Evolutionary conservation across 2,888 invertebrate species (phyloP), one percentile per base, ranked within the genome.

Genomic region (Eupeodes latifasciatus): DNA sequence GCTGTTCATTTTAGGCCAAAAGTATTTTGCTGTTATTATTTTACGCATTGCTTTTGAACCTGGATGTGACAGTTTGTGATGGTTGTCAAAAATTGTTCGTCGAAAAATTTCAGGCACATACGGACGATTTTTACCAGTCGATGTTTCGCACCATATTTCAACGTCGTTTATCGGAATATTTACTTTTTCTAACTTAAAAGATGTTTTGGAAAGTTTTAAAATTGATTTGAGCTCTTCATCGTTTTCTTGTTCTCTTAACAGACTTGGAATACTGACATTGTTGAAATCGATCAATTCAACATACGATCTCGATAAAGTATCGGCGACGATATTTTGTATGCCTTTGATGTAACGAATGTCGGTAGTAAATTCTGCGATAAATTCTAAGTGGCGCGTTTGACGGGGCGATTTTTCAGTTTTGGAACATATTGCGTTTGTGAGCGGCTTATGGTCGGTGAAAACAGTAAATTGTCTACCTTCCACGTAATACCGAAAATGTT

Each of bases 401-500:
- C 77, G 57, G 4, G 34, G 53, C 5, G 27, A 44, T 34, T 74
- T 80, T 64, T 80, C 69, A 0, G 77, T 59, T 57, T 78, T 78
- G 2, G 67, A 77, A 55, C 66, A 77, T 2, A 67, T 59, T 36
- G 69, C 69, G 19, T 67, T 77, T 19, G 77, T 57, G 14, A 67
- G 69, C 4, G 78, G 78, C 34, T 79, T 69, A n/a, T 79, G 61
- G 78, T 79, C 78, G 57, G 78, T 59, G 6, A 78, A 61, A 7
- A 78, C 66, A 12, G 40, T 80, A 55, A 27, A 27, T 27, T 27
- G 27, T 27, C 27, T 3, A 27, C 40, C 74, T 72, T 81, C 66
- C 49, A 74, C 72, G 19, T 49, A 81, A 12, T 74, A 74, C 16
- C 74, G 55, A 57, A 81, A 74, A 57, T 72, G 64, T 34, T 71